These are phyloP conservation scores for Callosobruchus maculatus DNA, from an alignment of 2,888 invertebrate species.

Conservation along the genomic window DNA sequence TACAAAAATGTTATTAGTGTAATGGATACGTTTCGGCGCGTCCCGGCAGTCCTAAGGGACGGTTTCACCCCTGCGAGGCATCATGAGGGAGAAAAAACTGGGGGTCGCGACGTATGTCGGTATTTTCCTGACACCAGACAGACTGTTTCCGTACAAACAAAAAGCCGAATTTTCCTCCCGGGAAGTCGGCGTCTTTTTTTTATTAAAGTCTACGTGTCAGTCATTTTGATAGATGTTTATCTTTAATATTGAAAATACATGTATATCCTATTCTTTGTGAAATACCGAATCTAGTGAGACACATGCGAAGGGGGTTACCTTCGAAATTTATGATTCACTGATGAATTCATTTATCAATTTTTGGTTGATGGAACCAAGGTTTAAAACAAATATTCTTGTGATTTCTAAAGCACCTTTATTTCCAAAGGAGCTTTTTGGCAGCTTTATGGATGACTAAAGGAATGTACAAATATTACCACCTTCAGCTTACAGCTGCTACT, in stretches of 20 bases:
- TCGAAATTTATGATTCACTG: too few species aligned
- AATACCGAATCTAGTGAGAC: background rate
- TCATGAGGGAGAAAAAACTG: background rate
- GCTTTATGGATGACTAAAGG: too few species aligned
- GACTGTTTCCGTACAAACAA: background rate
- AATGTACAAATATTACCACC: too few species aligned
- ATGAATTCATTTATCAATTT: too few species aligned
- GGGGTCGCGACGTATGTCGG: background rate
- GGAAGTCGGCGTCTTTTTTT: background rate
- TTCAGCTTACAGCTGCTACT: too few species aligned
- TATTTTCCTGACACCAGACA: background rate
- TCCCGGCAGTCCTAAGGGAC: background rate
- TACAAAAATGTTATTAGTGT: conserved; percentile 39
- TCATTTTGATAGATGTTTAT: background rate
- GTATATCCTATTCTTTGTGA: background rate
- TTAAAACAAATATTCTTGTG: too few species aligned
- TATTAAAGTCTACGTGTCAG: background rate
- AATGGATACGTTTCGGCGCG: conserved; percentile 33
- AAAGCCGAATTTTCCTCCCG: background rate
- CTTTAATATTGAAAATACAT: background rate
- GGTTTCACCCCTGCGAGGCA: background rate
- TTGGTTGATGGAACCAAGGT: too few species aligned
- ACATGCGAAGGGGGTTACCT: background rate
- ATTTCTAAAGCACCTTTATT: too few species aligned
- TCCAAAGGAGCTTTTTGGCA: too few species aligned